Conservation (phyloP, 2,888 invertebrate species). For the Athetis lepigone region DNA sequence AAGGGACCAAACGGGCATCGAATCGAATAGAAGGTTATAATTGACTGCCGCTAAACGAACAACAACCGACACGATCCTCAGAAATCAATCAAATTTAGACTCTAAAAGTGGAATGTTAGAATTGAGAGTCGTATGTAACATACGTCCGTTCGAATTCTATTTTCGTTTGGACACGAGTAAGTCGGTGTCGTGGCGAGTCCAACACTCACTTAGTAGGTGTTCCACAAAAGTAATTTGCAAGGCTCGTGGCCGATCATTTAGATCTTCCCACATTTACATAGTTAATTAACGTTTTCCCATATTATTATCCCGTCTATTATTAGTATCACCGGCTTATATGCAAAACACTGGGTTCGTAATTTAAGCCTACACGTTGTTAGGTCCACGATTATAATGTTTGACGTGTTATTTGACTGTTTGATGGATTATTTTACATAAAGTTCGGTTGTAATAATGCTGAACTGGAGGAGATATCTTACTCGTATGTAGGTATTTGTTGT, state of each 20-base stretch:
- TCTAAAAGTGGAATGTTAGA: conserved; percentile 65
- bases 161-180: conserved; percentile 68
- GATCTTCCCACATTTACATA: conserved; percentile 80
- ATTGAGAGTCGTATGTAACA: conserved; percentile 57
- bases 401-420: conserved; percentile 41
- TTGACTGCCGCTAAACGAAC: conserved; percentile 82
- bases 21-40: conserved; percentile 89
- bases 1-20: conserved; percentile 85
- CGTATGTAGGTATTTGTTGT: background rate
- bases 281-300: conserved; percentile 79
- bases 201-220: conserved; percentile 83
- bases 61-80: conserved; percentile 74
- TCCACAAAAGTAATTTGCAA: conserved; percentile 83
- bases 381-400: conserved; percentile 34
- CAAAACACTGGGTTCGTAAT: conserved; percentile 46
- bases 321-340: conserved; percentile 50
- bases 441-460: background rate
- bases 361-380: conserved; percentile 37
- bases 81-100: conserved; percentile 76
- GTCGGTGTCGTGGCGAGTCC: conserved; percentile 75
- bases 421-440: conserved; percentile 23
- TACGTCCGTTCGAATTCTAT: conserved; percentile 60
- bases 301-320: conserved; percentile 69
- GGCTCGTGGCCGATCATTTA: conserved; percentile 79
- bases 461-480: background rate